Base-by-base conservation (phyloP, 2,888 invertebrate species). In the Zeuzera pyrina region DNA sequence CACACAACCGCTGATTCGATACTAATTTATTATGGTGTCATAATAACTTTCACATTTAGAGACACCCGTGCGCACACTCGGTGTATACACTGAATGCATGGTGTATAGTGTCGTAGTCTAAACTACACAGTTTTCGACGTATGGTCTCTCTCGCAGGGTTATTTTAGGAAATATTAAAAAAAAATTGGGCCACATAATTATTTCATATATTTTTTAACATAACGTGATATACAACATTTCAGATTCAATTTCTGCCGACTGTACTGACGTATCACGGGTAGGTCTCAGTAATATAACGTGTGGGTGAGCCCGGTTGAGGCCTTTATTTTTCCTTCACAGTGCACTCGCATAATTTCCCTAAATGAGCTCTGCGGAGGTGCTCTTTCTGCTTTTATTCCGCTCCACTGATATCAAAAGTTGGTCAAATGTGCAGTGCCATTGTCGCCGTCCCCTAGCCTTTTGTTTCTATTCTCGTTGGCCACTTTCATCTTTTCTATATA, bases 361-460 rank as follows among this genome's bases (percentile, higher is more conserved):
- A 71, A 71, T 70, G 70, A 71, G 68, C 64, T 56, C 57, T 54
- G 3, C 24, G 2, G 24, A 24, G 24, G 24, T 24, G 24, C 10
- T 1, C 24, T 12, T 44, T 54, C 56, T 54, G 49, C 38, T 53
- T 59, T 68, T 62, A 69, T 68, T 64, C 63, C 52, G 47, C 58
- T 41, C 57, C 53, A 54, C 46, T 57, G 53, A 61, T 64, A 70
- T 72, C 69, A 69, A 71, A 70, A 72, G 59, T 69, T 67, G 62
- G 61, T 68, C 68, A 68, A 66, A 68, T 63, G 67, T 64, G 55
- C 59, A 57, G 41, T 36, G 29, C 55, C 49, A 70, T 71, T 71
- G 68, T 72, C n/a, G n/a, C n/a, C n/a, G n/a, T 49, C 51, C 45
- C 33, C 38, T 35, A 43, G 12, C 12, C 55, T 55, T 65, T 69